These are phyloP conservation scores for Nesidiocoris tenuis DNA, from an alignment of 2,888 invertebrate genomes.

Conservation along the genomic window DNA sequence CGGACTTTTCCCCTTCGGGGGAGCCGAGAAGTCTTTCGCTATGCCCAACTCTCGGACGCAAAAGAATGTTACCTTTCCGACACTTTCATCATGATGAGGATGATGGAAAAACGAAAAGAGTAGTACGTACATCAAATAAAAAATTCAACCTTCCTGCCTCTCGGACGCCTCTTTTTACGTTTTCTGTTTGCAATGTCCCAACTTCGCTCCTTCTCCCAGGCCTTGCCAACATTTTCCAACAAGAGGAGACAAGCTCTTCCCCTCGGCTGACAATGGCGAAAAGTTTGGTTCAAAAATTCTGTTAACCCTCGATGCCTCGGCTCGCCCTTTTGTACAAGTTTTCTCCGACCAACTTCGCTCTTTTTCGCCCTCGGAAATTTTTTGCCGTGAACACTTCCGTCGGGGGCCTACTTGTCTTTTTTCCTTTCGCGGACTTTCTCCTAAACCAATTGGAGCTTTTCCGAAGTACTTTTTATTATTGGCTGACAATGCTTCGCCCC, in stretches of 20 bases:
- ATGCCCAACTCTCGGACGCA: neutral
- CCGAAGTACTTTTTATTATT: slow-evolving; percentile 47
- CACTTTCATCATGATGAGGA: neutral
- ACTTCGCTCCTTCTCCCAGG: neutral
- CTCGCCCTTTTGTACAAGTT: slow-evolving; percentile 33
- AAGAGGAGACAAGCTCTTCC: slow-evolving; percentile 19
- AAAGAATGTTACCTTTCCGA: neutral
- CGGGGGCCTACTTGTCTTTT: neutral
- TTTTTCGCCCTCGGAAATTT: slow-evolving; percentile 3
- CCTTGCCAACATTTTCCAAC: slow-evolving; percentile 9
- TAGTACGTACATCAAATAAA: slow-evolving; percentile 44
- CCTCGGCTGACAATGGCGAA: slow-evolving; percentile 36
- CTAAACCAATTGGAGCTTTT: slow-evolving; percentile 41
- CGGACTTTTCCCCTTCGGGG: neutral
- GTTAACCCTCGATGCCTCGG: slow-evolving; percentile 35
- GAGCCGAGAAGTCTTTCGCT: neutral
- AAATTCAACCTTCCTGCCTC: slow-evolving; percentile 38
- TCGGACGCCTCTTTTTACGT: neutral
- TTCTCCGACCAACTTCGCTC: neutral
- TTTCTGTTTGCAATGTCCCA: neutral
- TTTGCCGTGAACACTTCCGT: neutral
- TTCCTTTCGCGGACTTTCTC: neutral
- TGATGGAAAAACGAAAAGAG: slow-evolving; percentile 11
- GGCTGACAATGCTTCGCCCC: slow-evolving; percentile 43
- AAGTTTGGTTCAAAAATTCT: slow-evolving; percentile 44